Evolutionary conservation across 1,140 invertebrate genomes (phyloP).

Genomic region (Tribolium castaneum): DNA sequence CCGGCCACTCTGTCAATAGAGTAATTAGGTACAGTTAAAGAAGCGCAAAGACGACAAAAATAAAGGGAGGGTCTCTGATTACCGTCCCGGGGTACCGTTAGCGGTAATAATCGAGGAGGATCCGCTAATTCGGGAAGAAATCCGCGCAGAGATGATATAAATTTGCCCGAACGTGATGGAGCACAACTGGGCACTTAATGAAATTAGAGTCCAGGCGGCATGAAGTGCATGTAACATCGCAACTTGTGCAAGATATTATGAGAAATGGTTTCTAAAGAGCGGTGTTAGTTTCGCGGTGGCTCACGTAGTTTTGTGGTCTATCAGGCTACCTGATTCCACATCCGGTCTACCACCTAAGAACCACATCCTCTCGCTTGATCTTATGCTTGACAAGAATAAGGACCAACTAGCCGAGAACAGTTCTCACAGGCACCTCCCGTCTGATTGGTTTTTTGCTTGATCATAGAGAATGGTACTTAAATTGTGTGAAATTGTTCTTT

Average conservation of each 20-base stretch:
- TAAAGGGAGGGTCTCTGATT: background rate
- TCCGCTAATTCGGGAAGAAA: background rate
- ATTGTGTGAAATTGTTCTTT: conserved; percentile 58
- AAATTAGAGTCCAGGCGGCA: conserved; percentile 24
- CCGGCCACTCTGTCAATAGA: background rate
- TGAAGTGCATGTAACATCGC: conserved; percentile 17
- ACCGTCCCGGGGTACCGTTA: background rate
- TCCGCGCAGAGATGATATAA: background rate
- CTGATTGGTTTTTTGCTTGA: conserved; percentile 53
- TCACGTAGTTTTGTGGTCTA: conserved; percentile 56
- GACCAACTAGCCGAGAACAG: conserved; percentile 32
- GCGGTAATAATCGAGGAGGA: background rate
- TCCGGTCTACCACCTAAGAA: conserved; percentile 56
- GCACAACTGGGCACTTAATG: conserved; percentile 13
- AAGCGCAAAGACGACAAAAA: background rate
- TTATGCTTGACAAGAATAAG: conserved; percentile 33
- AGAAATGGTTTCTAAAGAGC: conserved; percentile 35
- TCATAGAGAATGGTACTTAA: conserved; percentile 49
- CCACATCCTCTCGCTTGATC: conserved; percentile 52
- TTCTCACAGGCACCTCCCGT: conserved; percentile 54
- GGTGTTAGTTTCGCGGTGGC: conserved; percentile 53
- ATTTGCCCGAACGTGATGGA: conserved; percentile 14
- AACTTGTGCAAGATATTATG: conserved; percentile 25
- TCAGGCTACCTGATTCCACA: conserved; percentile 59
- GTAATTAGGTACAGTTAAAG: background rate